phyloP scores from a whole-genome alignment of 2,113 vertebrate genomes.

The Morone saxatilis region DNA sequence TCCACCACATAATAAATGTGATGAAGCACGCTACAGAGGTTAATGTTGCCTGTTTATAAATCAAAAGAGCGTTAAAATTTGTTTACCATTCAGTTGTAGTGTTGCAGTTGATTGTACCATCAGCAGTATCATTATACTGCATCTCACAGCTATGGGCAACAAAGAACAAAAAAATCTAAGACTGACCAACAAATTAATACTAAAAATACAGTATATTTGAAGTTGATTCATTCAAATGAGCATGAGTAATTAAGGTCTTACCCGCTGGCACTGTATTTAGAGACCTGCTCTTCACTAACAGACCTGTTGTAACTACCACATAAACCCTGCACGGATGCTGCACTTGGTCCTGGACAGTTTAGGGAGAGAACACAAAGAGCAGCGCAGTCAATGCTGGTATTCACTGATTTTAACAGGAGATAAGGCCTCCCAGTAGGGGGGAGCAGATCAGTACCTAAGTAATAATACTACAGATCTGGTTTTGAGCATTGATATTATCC shows the following conservation, averaged over 20 bases:
- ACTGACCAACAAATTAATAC: not conserved
- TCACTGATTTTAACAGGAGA: not conserved
- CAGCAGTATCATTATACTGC: constrained; percentile 3
- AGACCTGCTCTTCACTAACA: constrained; percentile 20
- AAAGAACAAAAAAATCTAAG: not conserved
- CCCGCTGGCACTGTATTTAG: constrained; percentile 3
- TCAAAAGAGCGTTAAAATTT: not conserved
- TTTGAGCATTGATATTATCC: too few species aligned
- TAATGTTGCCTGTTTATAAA: not conserved
- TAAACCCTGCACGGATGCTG: constrained; percentile 18
- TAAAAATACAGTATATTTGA: not conserved
- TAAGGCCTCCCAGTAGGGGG: not conserved
- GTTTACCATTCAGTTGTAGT: constrained; percentile 39
- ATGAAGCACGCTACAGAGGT: not conserved
- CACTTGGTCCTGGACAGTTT: constrained; percentile 15
- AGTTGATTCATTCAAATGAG: not conserved
- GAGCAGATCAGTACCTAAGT: not conserved
- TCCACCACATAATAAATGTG: not conserved
- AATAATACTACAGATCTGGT: not conserved
- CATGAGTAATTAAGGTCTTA: constrained; percentile 14
- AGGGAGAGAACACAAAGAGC: not conserved
- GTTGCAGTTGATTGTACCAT: constrained; percentile 41
- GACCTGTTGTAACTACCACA: constrained; percentile 35
- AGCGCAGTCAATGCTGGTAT: not conserved
- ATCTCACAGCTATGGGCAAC: constrained; percentile 46